These are phyloP conservation scores for Aplocera efformata DNA, from an alignment of 2,888 invertebrate genomes.

Conservation along the genomic window DNA sequence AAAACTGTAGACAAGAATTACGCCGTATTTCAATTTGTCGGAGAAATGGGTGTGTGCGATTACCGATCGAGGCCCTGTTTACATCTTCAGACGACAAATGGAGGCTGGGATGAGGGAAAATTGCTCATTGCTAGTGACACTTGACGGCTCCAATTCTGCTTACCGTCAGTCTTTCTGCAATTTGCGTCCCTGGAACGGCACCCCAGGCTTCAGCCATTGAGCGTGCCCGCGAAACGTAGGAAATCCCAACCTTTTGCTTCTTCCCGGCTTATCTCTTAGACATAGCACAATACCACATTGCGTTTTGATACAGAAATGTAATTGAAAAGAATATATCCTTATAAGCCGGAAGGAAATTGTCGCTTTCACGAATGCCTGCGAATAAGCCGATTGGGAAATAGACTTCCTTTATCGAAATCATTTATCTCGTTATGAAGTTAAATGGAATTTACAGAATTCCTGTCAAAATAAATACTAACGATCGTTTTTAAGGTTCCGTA, in stretches of 20 bases:
- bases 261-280: slow-evolving; percentile 49
- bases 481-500: too few relatives aligned
- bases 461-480: neutral
- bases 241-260: slow-evolving; percentile 57
- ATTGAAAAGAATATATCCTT: slow-evolving; percentile 24
- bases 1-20: too few relatives aligned
- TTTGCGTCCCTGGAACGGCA: slow-evolving; percentile 60
- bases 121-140: slow-evolving; percentile 56
- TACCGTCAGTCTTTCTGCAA: slow-evolving; percentile 50
- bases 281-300: slow-evolving; percentile 45
- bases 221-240: slow-evolving; percentile 45
- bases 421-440: slow-evolving; percentile 14
- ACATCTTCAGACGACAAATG: slow-evolving; percentile 47
- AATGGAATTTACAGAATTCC: neutral
- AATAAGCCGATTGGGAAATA: slow-evolving; percentile 22
- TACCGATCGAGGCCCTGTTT: slow-evolving; percentile 39
- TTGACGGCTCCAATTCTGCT: slow-evolving; percentile 53
- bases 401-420: slow-evolving; percentile 20
- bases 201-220: slow-evolving; percentile 34
- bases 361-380: slow-evolving; percentile 17
- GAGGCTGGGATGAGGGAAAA: slow-evolving; percentile 46
- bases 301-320: slow-evolving; percentile 35
- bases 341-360: slow-evolving; percentile 24
- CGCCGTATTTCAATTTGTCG: slow-evolving; percentile 17
- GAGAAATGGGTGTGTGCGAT: slow-evolving; percentile 36